Base-by-base conservation (phyloP, 2,888 invertebrate genomes). In the Microplitis manilae region DNA sequence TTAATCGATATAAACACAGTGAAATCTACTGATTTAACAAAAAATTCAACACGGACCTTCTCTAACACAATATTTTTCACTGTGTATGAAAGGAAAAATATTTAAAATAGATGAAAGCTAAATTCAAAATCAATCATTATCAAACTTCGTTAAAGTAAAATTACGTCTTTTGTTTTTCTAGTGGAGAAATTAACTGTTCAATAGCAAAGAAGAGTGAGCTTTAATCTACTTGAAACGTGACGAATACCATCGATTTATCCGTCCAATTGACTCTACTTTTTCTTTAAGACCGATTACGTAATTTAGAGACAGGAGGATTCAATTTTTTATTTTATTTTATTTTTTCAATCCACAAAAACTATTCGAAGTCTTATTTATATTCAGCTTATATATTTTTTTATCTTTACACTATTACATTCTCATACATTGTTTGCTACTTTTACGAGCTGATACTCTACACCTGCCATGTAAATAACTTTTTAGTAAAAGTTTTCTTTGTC, bases 381-480 rank as follows among this genome's bases (percentile, higher is more conserved):
- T 13, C n/a, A n/a, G 1, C n/a, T n/a, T 59, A n/a, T 59, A 13
- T 4, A 13, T 59, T 1, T 5, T 59, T n/a, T 59, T 17, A 17
- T 17, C 17, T 59, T 59, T 59, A 5, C 6, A 59, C n/a, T 8
- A 59, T 30, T 30, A 30, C 4, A 30, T 30, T 4, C 30, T 30
- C 30, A 30, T 30, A 30, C 30, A 30, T 30, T 30, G 30, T 30
- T 30, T 59, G 59, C 6, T 2, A n/a, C 2, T 59, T 59, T 13
- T 59, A 59, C 8, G 59, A 59, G 59, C n/a, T 13, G 8, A 59
- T n/a, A n/a, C n/a, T 68, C 7, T 13, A 39, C 68, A 68, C 68
- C 68, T 68, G 68, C 68, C 40, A 68, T 38, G 39, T 68, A 20
- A 7, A 69, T 20, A 50, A 69, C 50, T 20, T 69, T 6, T 17